Base-by-base conservation (phyloP, 2,797 vertebrate species). In the Botia kubotai region DNA sequence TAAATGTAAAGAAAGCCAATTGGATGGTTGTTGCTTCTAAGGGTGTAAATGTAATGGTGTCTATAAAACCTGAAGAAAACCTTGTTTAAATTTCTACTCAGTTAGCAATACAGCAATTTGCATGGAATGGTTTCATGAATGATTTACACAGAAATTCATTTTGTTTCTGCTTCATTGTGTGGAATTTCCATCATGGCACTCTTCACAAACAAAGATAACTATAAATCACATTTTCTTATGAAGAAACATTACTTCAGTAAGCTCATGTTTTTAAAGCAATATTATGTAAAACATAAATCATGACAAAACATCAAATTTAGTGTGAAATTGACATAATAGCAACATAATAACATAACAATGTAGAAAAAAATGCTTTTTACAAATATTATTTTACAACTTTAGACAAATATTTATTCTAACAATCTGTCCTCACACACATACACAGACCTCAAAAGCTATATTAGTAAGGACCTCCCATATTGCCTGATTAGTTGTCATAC, bases 171-270 rank as follows among this genome's bases (percentile, higher is more conserved):
- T 62, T 33, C n/a, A 69, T 79, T 77, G 57, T 58, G 17, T 55
- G 2, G 21, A 71, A 33, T 72, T 77, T 77, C 19, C 65, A 73
- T 77, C 62, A 70, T 39, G 5, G 33, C 16, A 50, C 19, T 43
- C 19, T 80, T 70, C 52, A 57, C 69, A 65, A 72, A 68, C 76
- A 67, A 74, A 79, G 33, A 58, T 33, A 58, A 63, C 5, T 8
- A 23, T 29, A 8, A 23, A 12, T 68, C 48, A 19, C 48, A 6
- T 80, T 80, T 72, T 36, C 62, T 50, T 52, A 33, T 6, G 0
- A 74, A 82, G 36, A 74, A 60, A 75, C 14, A 73, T 39, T 58
- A 33, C 14, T 14, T 60, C 6, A 5, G 5, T 21, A 62, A 33
- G 21, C 14, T 33, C 6, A n/a, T 71, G 52, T 43, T 67, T 58